Evolutionary conservation across 2,113 vertebrate species (phyloP).

Genomic region (Vidua macroura): DNA sequence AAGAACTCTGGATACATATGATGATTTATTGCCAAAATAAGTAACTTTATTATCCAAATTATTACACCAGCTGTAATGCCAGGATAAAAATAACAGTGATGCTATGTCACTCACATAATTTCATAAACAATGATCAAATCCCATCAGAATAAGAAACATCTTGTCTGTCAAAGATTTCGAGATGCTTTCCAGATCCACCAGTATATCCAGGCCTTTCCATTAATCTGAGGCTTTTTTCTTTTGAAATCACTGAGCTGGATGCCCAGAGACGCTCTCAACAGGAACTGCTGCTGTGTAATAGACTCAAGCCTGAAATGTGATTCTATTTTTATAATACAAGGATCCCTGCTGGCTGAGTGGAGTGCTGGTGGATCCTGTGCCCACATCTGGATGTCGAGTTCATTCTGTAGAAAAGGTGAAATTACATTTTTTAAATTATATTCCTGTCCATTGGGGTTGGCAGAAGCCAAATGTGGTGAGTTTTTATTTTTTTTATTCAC

Average conservation of each 20-base stretch:
- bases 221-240: neutral
- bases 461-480: neutral
- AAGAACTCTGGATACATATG: slow-evolving; percentile 8
- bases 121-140: slow-evolving; percentile 54
- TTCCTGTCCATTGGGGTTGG: neutral
- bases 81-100: slow-evolving; percentile 31
- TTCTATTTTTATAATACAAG: slow-evolving; percentile 10
- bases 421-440: slow-evolving; percentile 6
- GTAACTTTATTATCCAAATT: slow-evolving; percentile 37
- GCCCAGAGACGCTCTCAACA: neutral
- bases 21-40: slow-evolving; percentile 43
- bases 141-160: slow-evolving; percentile 46
- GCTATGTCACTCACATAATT: slow-evolving; percentile 35
- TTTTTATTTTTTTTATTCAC: neutral
- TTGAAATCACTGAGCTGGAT: neutral
- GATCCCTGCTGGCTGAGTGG: neutral
- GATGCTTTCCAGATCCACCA: slow-evolving; percentile 46
- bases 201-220: slow-evolving; percentile 5
- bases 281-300: slow-evolving; percentile 22
- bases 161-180: slow-evolving; percentile 36
- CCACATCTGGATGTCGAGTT: neutral
- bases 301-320: neutral
- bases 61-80: slow-evolving; percentile 36
- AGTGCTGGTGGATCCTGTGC: neutral
- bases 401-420: neutral